Evolutionary conservation across 2,113 vertebrate genomes (phyloP).

Genomic region (Notothenia rossii): DNA sequence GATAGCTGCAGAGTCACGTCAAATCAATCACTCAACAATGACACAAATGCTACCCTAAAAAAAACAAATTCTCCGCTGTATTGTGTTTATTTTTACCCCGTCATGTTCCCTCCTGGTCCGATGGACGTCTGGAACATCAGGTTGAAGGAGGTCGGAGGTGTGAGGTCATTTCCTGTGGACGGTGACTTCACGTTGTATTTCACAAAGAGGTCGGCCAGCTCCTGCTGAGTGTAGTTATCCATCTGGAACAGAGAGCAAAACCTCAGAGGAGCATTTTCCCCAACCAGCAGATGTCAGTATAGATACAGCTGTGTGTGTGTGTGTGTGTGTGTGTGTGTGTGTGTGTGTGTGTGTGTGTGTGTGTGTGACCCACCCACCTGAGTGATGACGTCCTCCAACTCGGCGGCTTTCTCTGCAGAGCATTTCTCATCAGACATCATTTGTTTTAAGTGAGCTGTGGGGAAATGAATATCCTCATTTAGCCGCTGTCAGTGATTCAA

Average conservation of each 20-base stretch:
- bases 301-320: neutral
- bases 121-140: constrained; percentile 99
- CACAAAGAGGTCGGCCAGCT: constrained; percentile 93
- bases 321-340: neutral
- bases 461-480: neutral
- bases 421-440: constrained; percentile 95
- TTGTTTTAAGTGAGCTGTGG: constrained; percentile 92
- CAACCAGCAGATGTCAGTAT: neutral
- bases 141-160: constrained; percentile 94
- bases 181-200: constrained; percentile 97
- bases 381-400: constrained; percentile 92
- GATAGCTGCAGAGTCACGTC: constrained; percentile 85
- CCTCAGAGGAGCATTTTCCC: neutral
- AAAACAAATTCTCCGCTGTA: too few relatives aligned
- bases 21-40: neutral
- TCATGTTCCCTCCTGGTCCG: constrained; percentile 96
- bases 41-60: too few relatives aligned
- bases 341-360: neutral
- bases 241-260: constrained; percentile 79
- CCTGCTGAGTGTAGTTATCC: constrained; percentile 95
- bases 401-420: constrained; percentile 87
- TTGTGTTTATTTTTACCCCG: constrained; percentile 83
- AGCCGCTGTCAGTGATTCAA: neutral
- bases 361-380: constrained; percentile 79
- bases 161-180: constrained; percentile 94